Percentiles rank a stretch among this genome's conserved stretches.
These are phyloP conservation scores for Ectemnius continuus DNA, from an alignment of 2,888 invertebrate species.

Conservation along the genomic window DNA sequence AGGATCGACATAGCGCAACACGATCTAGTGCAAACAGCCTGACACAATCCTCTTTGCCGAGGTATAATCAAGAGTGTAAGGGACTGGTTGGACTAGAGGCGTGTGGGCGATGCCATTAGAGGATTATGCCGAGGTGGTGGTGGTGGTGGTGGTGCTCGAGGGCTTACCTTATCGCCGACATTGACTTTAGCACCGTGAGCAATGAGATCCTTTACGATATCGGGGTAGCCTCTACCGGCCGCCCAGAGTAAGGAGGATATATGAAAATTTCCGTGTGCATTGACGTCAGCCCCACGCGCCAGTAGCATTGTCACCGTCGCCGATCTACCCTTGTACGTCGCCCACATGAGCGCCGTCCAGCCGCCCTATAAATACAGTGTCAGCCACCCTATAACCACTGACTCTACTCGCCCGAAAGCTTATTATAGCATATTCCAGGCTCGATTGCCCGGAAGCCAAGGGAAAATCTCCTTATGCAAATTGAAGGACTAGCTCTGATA, in stretches of 20 bases:
- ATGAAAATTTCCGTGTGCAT: constrained; percentile 97
- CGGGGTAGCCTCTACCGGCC: constrained; percentile 92
- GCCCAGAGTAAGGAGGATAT: constrained; percentile 97
- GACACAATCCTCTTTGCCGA: no score
- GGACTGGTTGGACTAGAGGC: no score
- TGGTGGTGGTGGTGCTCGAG: constrained; percentile 4
- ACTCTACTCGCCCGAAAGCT: no score
- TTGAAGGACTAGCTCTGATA: no score
- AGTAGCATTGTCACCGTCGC: constrained; percentile 88
- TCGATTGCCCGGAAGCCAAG: no score
- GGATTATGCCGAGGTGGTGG: neutral
- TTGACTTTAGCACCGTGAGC: constrained; percentile 95
- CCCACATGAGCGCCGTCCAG: constrained; percentile 99
- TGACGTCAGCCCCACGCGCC: constrained; percentile 94
- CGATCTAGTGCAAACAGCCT: neutral
- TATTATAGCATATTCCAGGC: no score
- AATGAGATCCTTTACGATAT: constrained; percentile 90
- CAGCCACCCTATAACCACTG: neutral
- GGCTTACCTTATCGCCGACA: constrained; percentile 90
- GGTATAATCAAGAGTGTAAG: no score
- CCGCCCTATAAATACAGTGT: constrained; percentile 84
- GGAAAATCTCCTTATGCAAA: neutral
- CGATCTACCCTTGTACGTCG: constrained; percentile 93
- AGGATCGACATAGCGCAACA: neutral
- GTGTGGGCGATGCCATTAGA: no score